These are phyloP conservation scores for Oryzias woworae DNA, from an alignment of 2,113 vertebrate species.

Conservation along the genomic window DNA sequence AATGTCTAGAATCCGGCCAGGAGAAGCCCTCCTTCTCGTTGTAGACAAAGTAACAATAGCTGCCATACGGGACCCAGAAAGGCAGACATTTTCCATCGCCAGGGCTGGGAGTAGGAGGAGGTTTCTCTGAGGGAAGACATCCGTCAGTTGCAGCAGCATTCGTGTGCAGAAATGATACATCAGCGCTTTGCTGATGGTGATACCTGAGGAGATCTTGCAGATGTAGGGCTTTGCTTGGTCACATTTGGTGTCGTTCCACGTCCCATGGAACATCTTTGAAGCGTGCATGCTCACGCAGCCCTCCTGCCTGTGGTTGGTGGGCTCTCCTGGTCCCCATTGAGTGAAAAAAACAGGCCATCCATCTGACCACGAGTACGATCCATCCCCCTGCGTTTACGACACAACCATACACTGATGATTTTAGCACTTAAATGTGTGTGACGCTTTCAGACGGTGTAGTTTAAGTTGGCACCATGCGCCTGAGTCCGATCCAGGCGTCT, in stretches of 20 bases:
- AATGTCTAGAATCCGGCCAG: slow-evolving; percentile 69
- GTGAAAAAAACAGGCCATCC: slow-evolving; percentile 80
- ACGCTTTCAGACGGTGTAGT: neutral
- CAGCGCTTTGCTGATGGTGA: neutral
- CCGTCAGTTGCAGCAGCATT: neutral
- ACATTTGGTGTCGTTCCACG: slow-evolving; percentile 81
- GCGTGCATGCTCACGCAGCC: slow-evolving; percentile 78
- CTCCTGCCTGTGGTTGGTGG: slow-evolving; percentile 65
- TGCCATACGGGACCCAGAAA: slow-evolving; percentile 53
- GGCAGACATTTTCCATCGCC: slow-evolving; percentile 66
- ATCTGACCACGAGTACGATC: slow-evolving; percentile 70
- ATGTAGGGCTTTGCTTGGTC: slow-evolving; percentile 67
- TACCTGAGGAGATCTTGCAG: slow-evolving; percentile 78
- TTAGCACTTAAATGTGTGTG: neutral
- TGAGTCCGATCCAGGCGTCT: slow-evolving; percentile 79
- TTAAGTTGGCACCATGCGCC: slow-evolving; percentile 55
- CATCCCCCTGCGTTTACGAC: slow-evolving; percentile 46
- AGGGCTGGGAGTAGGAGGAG: slow-evolving; percentile 67
- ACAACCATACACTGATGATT: neutral
- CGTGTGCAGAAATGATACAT: neutral
- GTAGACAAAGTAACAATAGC: slow-evolving; percentile 68
- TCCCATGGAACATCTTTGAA: slow-evolving; percentile 61
- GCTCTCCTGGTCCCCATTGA: slow-evolving; percentile 80
- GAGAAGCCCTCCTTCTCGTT: slow-evolving; percentile 59
- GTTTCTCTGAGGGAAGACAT: slow-evolving; percentile 48